These are phyloP conservation scores for Imbricaverruca yamaguchii DNA, from an alignment of 2,888 invertebrate genomes.

Conservation along the genomic window DNA sequence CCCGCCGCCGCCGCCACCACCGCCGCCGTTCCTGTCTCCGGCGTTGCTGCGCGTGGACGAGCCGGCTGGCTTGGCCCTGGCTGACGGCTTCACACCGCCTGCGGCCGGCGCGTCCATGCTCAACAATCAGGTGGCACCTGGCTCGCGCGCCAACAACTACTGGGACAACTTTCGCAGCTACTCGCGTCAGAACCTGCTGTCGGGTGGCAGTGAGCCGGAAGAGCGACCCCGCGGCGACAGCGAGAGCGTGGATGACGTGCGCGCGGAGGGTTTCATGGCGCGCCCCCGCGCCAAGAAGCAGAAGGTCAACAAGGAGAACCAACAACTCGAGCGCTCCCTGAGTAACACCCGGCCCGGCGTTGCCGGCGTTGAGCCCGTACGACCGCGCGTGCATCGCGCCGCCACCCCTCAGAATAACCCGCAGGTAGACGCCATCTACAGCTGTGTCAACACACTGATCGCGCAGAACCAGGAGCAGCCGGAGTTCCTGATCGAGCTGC, in stretches of 20 bases:
- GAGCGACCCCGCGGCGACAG: not conserved
- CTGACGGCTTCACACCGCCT: not conserved
- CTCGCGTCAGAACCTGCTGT: slow-evolving; percentile 75
- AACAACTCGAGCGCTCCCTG: not conserved
- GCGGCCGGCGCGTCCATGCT: slow-evolving; percentile 40
- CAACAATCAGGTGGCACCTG: slow-evolving; percentile 84
- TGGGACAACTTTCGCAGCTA: slow-evolving; percentile 88
- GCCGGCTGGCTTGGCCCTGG: not conserved
- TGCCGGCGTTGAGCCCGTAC: not conserved
- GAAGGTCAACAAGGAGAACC: slow-evolving; percentile 21
- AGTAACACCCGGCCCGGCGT: slow-evolving; percentile 7
- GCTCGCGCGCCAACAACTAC: slow-evolving; percentile 84
- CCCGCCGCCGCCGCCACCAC: not conserved
- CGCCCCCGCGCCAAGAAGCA: slow-evolving; percentile 15
- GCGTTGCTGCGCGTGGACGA: not conserved
- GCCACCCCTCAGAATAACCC: slow-evolving; percentile 8
- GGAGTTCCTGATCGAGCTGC: slow-evolving; percentile 8
- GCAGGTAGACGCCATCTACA: slow-evolving; percentile 12
- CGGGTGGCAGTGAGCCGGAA: slow-evolving; percentile 23
- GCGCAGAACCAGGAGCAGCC: slow-evolving; percentile 15
- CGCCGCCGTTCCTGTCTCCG: not conserved
- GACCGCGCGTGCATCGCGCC: not conserved
- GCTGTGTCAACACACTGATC: slow-evolving; percentile 1
- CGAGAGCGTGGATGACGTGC: not conserved
- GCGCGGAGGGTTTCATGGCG: not conserved